These are phyloP conservation scores for Peromyscus attwateri DNA, from an alignment of 2,797 vertebrate species.

Conservation along the genomic window DNA sequence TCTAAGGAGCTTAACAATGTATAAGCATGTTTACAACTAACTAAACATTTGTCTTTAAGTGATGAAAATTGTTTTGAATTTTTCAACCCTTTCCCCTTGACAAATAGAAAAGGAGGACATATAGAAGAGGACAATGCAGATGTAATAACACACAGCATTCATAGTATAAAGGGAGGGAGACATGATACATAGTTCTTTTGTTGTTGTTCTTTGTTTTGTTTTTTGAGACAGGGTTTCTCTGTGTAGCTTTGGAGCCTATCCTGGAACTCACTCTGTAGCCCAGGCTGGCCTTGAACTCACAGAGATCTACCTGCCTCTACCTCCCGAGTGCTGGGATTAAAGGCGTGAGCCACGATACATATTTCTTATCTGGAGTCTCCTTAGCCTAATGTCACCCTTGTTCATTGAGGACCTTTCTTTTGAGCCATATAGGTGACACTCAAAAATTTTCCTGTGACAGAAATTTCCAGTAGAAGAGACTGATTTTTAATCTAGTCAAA, in stretches of 20 bases:
- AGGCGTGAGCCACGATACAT: fast-evolving
- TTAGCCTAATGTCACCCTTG: neutral
- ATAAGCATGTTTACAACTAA: neutral
- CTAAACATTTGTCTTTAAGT: neutral
- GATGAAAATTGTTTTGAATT: neutral
- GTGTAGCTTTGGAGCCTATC: too few species aligned
- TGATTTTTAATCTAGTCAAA: neutral
- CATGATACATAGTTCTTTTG: too few species aligned
- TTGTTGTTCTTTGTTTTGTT: too few species aligned
- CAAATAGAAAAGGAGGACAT: neutral
- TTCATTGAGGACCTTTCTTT: neutral
- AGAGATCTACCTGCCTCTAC: too few species aligned
- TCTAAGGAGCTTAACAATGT: neutral
- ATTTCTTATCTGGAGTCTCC: neutral
- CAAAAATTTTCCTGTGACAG: neutral
- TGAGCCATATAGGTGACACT: neutral
- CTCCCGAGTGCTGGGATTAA: too few species aligned
- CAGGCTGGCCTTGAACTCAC: too few species aligned
- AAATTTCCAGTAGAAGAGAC: neutral
- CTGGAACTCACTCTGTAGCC: too few species aligned
- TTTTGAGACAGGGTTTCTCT: too few species aligned
- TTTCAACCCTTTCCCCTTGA: neutral
- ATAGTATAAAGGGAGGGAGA: neutral
- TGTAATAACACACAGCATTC: neutral
- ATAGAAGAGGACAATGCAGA: neutral